These are phyloP conservation scores for Ochotona curzoniae DNA, from an alignment of 2,113 vertebrate species.

Conservation along the genomic window DNA sequence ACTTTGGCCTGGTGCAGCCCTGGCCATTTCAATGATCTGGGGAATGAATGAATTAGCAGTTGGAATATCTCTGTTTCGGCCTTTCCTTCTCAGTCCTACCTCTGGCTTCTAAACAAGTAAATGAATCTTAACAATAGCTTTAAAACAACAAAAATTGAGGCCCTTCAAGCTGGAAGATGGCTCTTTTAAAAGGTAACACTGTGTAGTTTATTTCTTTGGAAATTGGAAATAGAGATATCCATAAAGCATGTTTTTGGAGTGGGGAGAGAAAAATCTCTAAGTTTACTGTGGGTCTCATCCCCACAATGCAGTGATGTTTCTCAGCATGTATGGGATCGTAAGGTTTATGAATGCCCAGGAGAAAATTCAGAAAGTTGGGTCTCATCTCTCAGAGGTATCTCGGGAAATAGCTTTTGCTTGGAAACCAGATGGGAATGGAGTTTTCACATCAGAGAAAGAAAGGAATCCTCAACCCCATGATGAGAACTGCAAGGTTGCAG, in stretches of 20 bases:
- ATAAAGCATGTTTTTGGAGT: background rate
- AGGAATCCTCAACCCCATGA: background rate
- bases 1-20: too few species aligned
- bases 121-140: too few species aligned
- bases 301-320: too few species aligned
- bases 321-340: accelerated
- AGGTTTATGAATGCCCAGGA: background rate
- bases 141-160: too few species aligned
- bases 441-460: background rate
- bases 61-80: too few species aligned
- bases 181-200: background rate
- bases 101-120: too few species aligned
- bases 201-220: background rate
- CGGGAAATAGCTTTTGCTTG: background rate
- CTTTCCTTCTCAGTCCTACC: too few species aligned
- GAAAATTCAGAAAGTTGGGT: background rate
- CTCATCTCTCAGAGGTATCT: background rate
- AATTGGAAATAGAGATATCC: background rate
- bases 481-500: background rate
- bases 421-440: background rate
- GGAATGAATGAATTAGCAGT: too few species aligned
- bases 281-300: background rate
- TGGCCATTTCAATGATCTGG: background rate
- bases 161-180: background rate
- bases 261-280: background rate